Conservation (phyloP, 2,113 vertebrate genomes). For the Phylloscopus trochiloides region DNA sequence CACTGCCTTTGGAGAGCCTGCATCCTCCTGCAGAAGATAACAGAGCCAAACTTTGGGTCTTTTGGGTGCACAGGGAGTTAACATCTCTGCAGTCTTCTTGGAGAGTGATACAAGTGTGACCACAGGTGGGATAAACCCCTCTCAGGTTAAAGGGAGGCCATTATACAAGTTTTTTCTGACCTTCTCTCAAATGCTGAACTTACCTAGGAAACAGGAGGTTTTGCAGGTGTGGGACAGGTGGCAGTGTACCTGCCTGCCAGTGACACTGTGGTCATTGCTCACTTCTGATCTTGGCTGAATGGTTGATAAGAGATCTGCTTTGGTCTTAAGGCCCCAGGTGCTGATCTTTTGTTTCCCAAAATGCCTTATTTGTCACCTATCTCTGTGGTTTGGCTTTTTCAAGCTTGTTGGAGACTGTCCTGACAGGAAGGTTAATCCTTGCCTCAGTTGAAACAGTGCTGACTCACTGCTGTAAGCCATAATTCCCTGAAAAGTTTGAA, state of each 20-base stretch:
- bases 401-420: not conserved
- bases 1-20: not conserved
- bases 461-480: not conserved
- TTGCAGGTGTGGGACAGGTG: not conserved
- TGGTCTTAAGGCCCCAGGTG: not conserved
- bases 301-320: not conserved
- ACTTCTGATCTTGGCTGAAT: not conserved
- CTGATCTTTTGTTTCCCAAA: not conserved
- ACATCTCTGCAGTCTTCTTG: not conserved
- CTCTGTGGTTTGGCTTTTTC: not conserved
- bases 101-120: not conserved
- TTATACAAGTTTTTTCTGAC: not conserved
- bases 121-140: not conserved
- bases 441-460: not conserved
- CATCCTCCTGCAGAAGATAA: not conserved
- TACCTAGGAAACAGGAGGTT: not conserved
- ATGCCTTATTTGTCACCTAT: not conserved
- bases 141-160: not conserved
- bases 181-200: not conserved
- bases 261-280: fast-evolving
- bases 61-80: no score
- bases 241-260: not conserved
- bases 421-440: not conserved
- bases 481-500: not conserved
- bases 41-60: not conserved